Evolutionary conservation across 2,888 invertebrate genomes (phyloP), one percentile per base, ranked within the genome.

Genomic region (Ophioninae sp.): DNA sequence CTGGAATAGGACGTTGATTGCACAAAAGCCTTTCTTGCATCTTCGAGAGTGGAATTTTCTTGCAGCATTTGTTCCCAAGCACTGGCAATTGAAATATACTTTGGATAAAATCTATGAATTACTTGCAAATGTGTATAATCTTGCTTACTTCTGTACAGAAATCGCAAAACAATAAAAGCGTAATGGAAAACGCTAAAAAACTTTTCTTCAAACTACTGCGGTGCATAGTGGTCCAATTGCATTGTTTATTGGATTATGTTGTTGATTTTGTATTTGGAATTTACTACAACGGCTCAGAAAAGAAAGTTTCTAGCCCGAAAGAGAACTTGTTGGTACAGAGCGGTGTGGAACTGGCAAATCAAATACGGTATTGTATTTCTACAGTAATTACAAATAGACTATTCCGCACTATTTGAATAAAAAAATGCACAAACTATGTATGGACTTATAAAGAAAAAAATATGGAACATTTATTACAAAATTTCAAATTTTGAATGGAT

Each of bases 321-420:
- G 91, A 94, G 85, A 86, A 91, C 0, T 88, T 94, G 70, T 85
- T 96, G 39, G 88, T 94, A 7, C 94, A 96, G 88, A 97, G 97
- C 92, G 97, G 96, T 0, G 93, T 94, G 17, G 93, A 94, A 17
- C 91, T 97, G 84, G 96, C 97, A 0, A 92, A 93, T 70, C 95
- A 95, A 93, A 97, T 97, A 75, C 94, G 95, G 88, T 94, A 94
- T 59, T 23, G 23, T 8, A 68, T 44, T 30, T 44, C 7, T 20
- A 41, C 10, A 2, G 30, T 64, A 21, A 30, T 56, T 10, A 0
- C 0, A 17, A 17, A n/a, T 1, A 6, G 17, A 7, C 17, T 21
- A 74, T 20, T 50, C 41, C 0, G 20, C 20, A 20, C 7, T 13
- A 37, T 57, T 57, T 70, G n/a, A 8, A 41, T 44, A 44, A 41